Evolutionary conservation across 2,113 vertebrate species (phyloP).

Genomic region (Neotragus pygmaeus): DNA sequence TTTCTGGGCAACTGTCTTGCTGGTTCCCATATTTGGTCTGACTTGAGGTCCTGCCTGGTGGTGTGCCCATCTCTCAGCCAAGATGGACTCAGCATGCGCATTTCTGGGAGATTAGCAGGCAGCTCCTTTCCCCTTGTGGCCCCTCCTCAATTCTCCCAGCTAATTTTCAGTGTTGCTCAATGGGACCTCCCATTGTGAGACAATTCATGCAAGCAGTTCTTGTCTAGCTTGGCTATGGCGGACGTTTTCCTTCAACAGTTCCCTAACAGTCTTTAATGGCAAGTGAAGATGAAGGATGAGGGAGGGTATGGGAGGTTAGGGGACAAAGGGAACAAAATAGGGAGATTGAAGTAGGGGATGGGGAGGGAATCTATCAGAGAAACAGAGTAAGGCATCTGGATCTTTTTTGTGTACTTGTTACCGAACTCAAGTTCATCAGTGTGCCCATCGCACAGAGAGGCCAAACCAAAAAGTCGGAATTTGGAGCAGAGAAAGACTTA

Average conservation of each 20-base stretch:
- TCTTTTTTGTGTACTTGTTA: background rate
- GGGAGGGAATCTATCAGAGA: background rate
- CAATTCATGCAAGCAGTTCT: background rate
- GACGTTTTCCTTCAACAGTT: accelerated
- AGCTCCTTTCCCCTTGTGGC: background rate
- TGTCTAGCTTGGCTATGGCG: accelerated
- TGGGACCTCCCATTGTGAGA: background rate
- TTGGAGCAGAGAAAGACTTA: background rate
- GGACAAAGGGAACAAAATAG: background rate
- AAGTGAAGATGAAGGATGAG: background rate
- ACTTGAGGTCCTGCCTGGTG: background rate
- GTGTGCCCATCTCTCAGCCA: background rate
- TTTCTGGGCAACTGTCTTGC: background rate
- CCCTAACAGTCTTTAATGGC: background rate
- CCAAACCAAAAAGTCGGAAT: background rate
- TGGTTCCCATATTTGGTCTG: background rate
- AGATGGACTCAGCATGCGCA: background rate
- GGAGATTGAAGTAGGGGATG: background rate
- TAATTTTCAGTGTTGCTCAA: background rate
- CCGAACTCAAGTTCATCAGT: background rate
- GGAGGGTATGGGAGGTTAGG: background rate
- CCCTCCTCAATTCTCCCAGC: background rate
- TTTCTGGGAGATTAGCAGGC: background rate
- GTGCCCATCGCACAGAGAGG: background rate
- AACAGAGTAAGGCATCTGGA: background rate